Evolutionary conservation across 2,797 vertebrate genomes (phyloP).

Genomic region (Falco rusticolus): DNA sequence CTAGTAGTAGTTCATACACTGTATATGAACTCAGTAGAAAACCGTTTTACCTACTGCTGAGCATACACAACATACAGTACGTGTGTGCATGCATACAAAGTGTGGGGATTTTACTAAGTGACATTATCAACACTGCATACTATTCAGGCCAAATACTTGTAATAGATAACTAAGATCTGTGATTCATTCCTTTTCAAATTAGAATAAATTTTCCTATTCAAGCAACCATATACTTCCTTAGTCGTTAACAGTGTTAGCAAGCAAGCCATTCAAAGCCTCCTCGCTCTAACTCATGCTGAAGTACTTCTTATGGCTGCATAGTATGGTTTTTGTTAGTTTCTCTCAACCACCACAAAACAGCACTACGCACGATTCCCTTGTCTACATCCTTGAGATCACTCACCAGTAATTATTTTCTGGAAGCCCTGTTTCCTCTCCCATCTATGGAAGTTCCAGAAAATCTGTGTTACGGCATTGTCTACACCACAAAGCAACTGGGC

Average conservation of each 20-base stretch:
- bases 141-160: neutral
- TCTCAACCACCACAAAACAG: neutral
- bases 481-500: neutral
- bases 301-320: neutral
- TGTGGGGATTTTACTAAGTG: neutral
- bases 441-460: constrained; percentile 23
- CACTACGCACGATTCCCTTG: neutral
- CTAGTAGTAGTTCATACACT: neutral
- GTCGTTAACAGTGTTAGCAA: neutral
- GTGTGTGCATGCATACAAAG: accelerated
- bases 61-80: neutral
- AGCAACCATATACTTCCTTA: neutral
- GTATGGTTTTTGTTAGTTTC: neutral
- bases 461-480: neutral
- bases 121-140: neutral
- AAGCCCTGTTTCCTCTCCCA: neutral
- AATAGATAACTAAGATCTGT: neutral
- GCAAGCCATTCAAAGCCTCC: neutral
- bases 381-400: neutral
- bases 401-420: neutral
- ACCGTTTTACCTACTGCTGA: neutral
- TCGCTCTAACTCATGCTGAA: neutral
- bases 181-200: neutral
- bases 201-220: neutral
- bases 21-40: neutral